Evolutionary conservation across 2,113 vertebrate species (phyloP).

Genomic region (Myocastor coypus): DNA sequence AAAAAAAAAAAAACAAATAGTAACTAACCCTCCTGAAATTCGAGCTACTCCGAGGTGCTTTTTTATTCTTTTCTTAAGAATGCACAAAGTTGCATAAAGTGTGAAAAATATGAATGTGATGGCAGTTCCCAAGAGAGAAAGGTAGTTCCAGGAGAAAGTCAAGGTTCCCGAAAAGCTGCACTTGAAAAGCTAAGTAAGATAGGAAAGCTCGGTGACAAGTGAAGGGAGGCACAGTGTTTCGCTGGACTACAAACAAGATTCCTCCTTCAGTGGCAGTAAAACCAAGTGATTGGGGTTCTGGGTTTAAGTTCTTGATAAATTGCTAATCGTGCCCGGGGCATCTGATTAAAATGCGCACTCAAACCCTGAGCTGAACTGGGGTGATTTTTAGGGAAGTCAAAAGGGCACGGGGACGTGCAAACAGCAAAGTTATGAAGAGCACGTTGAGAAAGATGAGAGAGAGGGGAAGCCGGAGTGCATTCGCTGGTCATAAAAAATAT

Average conservation of each 20-base stretch:
- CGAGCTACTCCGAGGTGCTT: not conserved
- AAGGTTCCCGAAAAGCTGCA: not conserved
- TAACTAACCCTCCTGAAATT: not conserved
- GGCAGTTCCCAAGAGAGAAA: not conserved
- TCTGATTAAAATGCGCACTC: not conserved
- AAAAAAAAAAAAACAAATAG: not conserved
- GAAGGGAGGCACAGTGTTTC: too few species aligned
- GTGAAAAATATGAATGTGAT: not conserved
- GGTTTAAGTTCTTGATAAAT: not conserved
- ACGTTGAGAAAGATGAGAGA: not conserved
- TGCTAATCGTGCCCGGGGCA: not conserved
- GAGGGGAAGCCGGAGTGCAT: not conserved
- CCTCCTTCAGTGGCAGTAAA: not conserved
- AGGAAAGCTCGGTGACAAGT: not conserved
- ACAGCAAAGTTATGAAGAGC: not conserved
- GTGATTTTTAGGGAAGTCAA: not conserved
- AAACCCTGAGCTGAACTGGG: not conserved
- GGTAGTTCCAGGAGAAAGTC: not conserved
- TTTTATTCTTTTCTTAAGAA: not conserved
- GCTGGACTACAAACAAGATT: not conserved
- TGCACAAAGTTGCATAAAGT: not conserved
- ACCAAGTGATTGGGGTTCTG: not conserved
- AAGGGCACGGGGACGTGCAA: not conserved
- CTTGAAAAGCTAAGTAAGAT: not conserved
- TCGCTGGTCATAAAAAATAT: not conserved